Conservation (phyloP, 1,140 invertebrate species). For the Brachionus manjavacas region DNA sequence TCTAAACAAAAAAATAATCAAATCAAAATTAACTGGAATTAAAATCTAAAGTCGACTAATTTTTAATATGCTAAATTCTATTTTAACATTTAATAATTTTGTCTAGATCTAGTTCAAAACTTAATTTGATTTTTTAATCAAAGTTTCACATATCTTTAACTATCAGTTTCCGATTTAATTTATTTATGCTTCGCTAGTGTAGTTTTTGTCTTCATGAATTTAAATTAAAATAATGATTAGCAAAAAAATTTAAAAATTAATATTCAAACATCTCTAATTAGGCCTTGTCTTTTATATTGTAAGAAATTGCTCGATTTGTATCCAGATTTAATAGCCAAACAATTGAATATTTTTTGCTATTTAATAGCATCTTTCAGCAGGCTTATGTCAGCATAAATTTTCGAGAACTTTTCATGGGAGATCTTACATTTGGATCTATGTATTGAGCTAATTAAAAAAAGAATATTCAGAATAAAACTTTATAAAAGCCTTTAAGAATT, state of each 20-base stretch:
- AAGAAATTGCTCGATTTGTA: not conserved
- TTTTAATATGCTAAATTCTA: not conserved
- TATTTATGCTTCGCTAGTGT: not conserved
- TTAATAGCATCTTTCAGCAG: not conserved
- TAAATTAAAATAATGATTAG: not conserved
- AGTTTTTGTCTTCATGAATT: not conserved
- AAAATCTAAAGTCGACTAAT: not conserved
- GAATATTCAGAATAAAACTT: too few relatives aligned
- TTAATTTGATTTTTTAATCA: not conserved
- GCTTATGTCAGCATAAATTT: not conserved
- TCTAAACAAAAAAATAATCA: too few relatives aligned
- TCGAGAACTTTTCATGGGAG: not conserved
- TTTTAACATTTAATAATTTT: not conserved
- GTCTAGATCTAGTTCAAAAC: not conserved
- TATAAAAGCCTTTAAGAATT: too few relatives aligned
- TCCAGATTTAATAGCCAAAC: not conserved
- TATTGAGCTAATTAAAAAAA: not conserved
- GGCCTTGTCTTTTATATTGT: not conserved
- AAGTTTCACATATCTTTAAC: not conserved
- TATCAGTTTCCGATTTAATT: not conserved
- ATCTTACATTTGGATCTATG: not conserved
- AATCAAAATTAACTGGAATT: too few relatives aligned
- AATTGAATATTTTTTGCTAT: not conserved
- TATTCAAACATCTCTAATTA: not conserved
- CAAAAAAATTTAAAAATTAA: not conserved